These are phyloP conservation scores for Apogon hyalosoma DNA, from an alignment of 2,797 vertebrate species.

Conservation along the genomic window DNA sequence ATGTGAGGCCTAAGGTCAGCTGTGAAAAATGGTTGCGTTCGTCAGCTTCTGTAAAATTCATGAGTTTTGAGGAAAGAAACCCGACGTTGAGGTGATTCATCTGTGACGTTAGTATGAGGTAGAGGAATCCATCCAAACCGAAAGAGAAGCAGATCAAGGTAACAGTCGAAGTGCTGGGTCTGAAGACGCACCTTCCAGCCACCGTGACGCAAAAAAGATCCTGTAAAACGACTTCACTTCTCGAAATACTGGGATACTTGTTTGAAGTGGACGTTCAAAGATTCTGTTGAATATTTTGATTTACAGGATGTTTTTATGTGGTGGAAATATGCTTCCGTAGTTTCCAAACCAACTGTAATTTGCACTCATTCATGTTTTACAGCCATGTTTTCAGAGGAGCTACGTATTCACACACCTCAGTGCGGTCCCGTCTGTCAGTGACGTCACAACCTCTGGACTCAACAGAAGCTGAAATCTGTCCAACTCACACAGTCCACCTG, in stretches of 20 bases:
- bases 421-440: background rate
- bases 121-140: constrained; percentile 45
- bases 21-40: no score
- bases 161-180: constrained; percentile 40
- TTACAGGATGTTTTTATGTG: no score
- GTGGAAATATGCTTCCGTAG: background rate
- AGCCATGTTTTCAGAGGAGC: background rate
- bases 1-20: no score
- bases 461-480: background rate
- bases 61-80: background rate
- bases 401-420: background rate
- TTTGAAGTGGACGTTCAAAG: no score
- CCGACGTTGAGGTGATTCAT: background rate
- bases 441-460: constrained; percentile 9
- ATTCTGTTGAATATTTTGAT: no score
- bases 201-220: no score
- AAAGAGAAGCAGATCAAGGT: constrained; percentile 32
- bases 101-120: constrained; percentile 58
- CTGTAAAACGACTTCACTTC: no score
- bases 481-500: background rate
- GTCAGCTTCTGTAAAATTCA: background rate
- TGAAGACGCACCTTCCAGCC: no score
- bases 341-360: background rate
- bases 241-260: no score
- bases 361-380: background rate